Percentiles rank a stretch among this genome's conserved stretches.
phyloP scores from a whole-genome alignment of 2,797 vertebrate species.

The Chiloscyllium punctatum region DNA sequence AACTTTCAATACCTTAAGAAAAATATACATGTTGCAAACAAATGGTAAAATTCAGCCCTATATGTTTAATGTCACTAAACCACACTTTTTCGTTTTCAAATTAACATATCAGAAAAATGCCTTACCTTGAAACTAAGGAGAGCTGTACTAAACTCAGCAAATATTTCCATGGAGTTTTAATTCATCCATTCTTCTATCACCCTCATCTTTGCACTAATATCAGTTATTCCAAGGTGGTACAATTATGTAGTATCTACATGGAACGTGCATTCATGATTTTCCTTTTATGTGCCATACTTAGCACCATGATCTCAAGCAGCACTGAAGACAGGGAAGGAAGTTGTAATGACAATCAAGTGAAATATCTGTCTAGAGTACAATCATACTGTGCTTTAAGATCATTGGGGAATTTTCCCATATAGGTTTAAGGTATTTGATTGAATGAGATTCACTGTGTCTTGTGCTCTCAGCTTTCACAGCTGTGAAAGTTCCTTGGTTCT shows the following conservation, averaged over 20 bases:
- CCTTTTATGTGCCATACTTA: background rate
- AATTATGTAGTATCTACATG: background rate
- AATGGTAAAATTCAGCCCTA: background rate
- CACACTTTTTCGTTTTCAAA: background rate
- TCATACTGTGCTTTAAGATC: background rate
- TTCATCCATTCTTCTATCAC: background rate
- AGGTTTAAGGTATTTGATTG: too few species aligned
- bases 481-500: background rate
- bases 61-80: constrained; percentile 16
- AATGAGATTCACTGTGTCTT: too few species aligned
- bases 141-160: background rate
- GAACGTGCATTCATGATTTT: background rate
- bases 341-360: background rate
- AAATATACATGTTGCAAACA: too few species aligned
- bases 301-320: background rate
- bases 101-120: background rate
- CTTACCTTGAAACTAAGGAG: background rate
- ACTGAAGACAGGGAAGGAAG: background rate
- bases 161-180: background rate
- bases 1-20: too few species aligned
- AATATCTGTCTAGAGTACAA: background rate
- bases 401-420: too few species aligned
- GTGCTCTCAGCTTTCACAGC: background rate
- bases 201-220: background rate
- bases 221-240: too few species aligned